These are phyloP conservation scores for Theristicus caerulescens DNA, from an alignment of 2,113 vertebrate species.

Conservation along the genomic window DNA sequence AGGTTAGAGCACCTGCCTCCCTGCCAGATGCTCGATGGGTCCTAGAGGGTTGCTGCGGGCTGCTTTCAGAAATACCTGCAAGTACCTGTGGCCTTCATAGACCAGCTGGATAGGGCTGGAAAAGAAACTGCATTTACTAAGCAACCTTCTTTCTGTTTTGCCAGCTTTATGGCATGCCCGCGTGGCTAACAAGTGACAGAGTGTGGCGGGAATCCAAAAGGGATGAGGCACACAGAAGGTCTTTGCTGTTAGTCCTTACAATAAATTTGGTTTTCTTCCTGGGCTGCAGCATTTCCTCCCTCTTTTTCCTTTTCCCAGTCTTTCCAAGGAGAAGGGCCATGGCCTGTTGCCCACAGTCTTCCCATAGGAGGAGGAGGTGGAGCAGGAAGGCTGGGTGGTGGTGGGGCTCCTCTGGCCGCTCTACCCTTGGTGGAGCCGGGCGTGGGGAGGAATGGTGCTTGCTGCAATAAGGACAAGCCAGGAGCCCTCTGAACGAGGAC, in stretches of 20 bases:
- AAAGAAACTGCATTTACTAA: background rate
- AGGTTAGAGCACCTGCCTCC: background rate
- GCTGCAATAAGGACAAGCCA: rapidly evolving
- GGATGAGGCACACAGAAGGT: background rate
- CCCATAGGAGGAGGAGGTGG: background rate
- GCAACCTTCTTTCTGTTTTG: background rate
- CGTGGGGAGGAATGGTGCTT: rapidly evolving
- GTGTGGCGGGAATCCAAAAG: background rate
- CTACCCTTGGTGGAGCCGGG: no score
- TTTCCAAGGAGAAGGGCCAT: background rate
- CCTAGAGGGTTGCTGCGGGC: background rate
- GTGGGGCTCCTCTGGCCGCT: rapidly evolving
- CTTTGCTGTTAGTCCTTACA: background rate
- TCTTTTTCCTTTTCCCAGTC: background rate
- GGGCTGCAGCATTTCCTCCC: background rate
- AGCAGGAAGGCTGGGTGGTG: background rate
- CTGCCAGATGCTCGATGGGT: background rate
- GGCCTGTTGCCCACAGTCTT: background rate
- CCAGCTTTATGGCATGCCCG: rapidly evolving
- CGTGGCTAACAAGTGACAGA: background rate
- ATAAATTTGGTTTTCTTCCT: background rate
- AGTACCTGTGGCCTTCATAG: background rate
- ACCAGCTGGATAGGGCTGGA: background rate
- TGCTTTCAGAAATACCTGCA: background rate
- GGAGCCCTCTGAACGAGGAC: background rate